Conservation (phyloP, 2,797 vertebrate genomes). For the Cossypha polioptera region DNA sequence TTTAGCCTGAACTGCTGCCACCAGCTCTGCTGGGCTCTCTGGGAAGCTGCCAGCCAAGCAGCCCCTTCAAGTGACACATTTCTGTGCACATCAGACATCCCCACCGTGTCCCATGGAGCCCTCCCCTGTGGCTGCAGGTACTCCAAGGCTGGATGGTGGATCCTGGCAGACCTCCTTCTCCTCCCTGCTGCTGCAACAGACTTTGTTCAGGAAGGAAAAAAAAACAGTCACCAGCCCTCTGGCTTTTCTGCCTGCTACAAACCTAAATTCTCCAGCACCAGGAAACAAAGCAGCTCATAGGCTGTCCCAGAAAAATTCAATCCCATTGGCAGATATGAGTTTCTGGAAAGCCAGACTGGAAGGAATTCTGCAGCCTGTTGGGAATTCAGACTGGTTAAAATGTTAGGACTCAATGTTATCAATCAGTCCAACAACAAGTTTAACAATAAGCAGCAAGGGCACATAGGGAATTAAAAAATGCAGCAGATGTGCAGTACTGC, state of each 20-base stretch:
- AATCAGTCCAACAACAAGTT: background rate
- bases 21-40: constrained; percentile 26
- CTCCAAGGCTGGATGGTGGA: background rate
- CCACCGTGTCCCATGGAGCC: background rate
- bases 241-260: background rate
- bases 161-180: background rate
- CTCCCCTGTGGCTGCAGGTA: background rate
- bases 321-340: rapidly evolving
- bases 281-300: background rate
- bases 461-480: background rate
- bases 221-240: background rate
- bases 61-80: background rate
- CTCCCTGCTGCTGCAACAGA: background rate
- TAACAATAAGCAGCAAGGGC: constrained; percentile 4
- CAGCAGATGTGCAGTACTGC: constrained; percentile 12
- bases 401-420: background rate
- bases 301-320: background rate
- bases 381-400: background rate
- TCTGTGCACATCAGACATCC: background rate
- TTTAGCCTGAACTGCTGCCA: constrained; percentile 30
- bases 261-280: background rate
- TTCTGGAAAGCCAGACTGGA: background rate
- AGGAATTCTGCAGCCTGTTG: background rate
- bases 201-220: background rate
- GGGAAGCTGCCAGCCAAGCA: constrained; percentile 5